A percentile compares a stretch with the other conserved stretches of the same genome.
Conservation (phyloP, 2,797 vertebrate genomes). For the Paramormyrops hopkinsi region DNA sequence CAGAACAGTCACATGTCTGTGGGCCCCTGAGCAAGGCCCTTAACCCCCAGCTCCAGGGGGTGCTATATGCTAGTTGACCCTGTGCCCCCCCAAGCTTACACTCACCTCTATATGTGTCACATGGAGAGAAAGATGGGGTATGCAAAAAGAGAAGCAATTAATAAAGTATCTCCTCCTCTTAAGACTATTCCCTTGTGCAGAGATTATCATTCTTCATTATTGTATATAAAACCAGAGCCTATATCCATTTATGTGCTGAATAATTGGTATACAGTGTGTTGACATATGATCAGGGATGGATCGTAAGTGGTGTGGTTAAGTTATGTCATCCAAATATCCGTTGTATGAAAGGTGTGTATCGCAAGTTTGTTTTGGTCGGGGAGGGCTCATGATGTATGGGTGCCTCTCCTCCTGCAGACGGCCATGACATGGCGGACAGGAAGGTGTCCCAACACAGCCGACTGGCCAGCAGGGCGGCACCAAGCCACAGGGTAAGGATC, state of each 20-base stretch:
- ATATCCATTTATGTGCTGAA: neutral
- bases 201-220: neutral
- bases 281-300: neutral
- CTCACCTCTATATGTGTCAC: neutral
- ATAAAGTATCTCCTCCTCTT: neutral
- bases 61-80: neutral
- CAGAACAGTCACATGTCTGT: neutral
- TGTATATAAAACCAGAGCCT: neutral
- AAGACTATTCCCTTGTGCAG: neutral
- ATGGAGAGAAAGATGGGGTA: neutral
- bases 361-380: neutral
- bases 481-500: constrained; percentile 83
- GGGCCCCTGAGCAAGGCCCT: neutral
- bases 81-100: neutral
- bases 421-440: constrained; percentile 79
- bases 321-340: neutral
- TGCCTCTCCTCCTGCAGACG: constrained; percentile 54
- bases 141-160: neutral
- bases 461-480: constrained; percentile 82
- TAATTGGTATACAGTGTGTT: neutral
- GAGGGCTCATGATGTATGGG: neutral
- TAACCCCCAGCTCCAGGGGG: neutral
- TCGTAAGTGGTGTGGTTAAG: neutral
- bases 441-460: constrained; percentile 82
- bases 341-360: neutral